These are phyloP conservation scores for Rhynchotus rufescens DNA, from an alignment of 2,797 vertebrate genomes.

Conservation along the genomic window DNA sequence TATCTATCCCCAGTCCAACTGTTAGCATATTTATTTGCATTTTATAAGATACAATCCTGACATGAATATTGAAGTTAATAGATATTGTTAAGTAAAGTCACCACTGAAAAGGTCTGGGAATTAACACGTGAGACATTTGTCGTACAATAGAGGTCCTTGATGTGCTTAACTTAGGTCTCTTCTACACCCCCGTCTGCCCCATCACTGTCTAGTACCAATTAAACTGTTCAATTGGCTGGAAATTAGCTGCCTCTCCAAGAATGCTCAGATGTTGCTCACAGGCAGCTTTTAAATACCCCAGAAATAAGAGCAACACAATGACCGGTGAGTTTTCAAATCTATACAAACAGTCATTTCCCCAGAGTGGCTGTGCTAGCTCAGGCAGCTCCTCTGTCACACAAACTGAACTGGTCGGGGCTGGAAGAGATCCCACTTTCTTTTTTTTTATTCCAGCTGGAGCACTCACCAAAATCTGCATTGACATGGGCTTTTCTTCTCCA, in stretches of 20 bases:
- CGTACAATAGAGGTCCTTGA: background rate
- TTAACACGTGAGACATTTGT: background rate
- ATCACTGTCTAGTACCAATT: background rate
- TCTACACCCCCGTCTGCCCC: background rate
- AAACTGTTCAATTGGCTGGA: background rate
- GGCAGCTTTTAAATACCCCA: background rate
- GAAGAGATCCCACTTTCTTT: background rate
- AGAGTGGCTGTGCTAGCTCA: background rate
- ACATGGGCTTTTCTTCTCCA: background rate
- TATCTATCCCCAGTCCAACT: constrained; percentile 6
- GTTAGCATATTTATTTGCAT: background rate
- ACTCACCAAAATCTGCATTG: background rate
- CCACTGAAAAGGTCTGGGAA: background rate
- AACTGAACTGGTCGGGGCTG: background rate
- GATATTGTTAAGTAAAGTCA: background rate
- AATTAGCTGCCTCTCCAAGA: background rate
- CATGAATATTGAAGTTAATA: background rate
- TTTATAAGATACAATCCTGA: background rate
- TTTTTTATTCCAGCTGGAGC: background rate
- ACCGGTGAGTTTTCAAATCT: background rate
- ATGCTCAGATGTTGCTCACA: background rate
- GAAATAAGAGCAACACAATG: background rate
- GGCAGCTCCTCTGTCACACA: background rate
- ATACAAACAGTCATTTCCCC: background rate
- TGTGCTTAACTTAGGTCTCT: background rate